Base-by-base conservation (phyloP, 1,140 invertebrate species). In the Araneus ventricosus region DNA sequence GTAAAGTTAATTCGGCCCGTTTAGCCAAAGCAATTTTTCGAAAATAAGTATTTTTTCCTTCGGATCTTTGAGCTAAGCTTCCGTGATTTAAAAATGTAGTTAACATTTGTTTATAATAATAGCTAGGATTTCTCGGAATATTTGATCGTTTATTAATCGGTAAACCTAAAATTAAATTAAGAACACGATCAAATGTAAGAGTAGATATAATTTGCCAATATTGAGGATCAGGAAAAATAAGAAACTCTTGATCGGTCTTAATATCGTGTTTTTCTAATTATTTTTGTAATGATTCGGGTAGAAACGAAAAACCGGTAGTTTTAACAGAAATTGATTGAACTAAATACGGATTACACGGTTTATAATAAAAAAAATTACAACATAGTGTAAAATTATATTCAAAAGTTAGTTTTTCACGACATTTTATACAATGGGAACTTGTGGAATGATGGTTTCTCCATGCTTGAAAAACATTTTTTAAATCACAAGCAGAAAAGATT, bases 41-140 rank as follows among this genome's bases (percentile, higher is more conserved):
- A 85, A 91, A 84, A 63, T 37, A 67, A n/a, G 90, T 91, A 41
- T 63, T 67, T 85, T 91, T 91, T 41, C 79, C 90, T 30, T 75
- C 30, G 1, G 90, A 84, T 85, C 90, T 41, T 84, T 61, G 24
- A 41, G 30, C 22, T 63, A 91, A 52, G 67, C 79, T 84, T 20
- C 90, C 90, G 34, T 91, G 59, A 67, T 84, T 91, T 22, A 91
- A 85, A 91, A 67, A 75, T 7, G 57, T 57, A 59, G 63, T 79
- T 91, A 63, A 52, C n/a, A 84, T 39, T 85, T 91, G 90, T 45
- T 91, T 91, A 85, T 63, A 85, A 34, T 59, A 85, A 22, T 30
- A 24, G 14, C 14, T 37, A 0, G 57, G 27, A 59, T 20, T 5
- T 34, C 52, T 57, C 5, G 34, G 7, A 34, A 10, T 52, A 34